These are phyloP conservation scores for Pocillopora damicornis DNA, from an alignment of 64 coral and sea anemone species.

Conservation along the genomic window DNA sequence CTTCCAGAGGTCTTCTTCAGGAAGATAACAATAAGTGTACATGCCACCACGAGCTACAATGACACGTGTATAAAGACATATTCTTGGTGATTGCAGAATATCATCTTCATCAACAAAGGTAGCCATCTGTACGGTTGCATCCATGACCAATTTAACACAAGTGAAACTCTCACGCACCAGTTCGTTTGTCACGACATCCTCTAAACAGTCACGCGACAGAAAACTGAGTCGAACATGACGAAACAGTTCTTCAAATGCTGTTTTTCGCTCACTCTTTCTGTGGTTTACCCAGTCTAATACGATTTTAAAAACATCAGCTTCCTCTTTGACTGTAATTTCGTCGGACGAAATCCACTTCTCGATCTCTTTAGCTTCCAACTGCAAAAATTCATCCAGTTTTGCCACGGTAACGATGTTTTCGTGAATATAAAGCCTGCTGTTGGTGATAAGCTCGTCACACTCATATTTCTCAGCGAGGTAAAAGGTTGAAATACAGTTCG, in stretches of 20 bases:
- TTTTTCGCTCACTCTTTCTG: not conserved
- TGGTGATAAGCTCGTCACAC: not conserved
- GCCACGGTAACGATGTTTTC: not conserved
- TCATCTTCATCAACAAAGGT: too few relatives aligned
- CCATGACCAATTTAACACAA: not conserved
- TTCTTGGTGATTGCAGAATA: not conserved
- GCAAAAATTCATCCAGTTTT: not conserved
- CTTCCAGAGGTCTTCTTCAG: not conserved
- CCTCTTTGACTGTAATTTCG: too few relatives aligned
- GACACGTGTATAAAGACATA: not conserved
- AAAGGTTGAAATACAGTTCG: not conserved
- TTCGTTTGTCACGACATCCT: not conserved
- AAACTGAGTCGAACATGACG: not conserved
- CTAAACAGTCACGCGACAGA: not conserved
- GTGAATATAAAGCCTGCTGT: not conserved
- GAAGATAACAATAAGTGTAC: not conserved
- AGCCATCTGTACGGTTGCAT: not conserved
- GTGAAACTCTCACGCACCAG: not conserved
- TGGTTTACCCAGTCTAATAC: too few relatives aligned
- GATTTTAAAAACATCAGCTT: too few relatives aligned
- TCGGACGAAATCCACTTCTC: too few relatives aligned
- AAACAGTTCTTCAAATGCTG: not conserved
- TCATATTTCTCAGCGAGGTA: constrained; percentile 1
- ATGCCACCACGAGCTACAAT: not conserved
- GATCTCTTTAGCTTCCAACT: not conserved